Evolutionary conservation across 2,113 vertebrate genomes (phyloP), one percentile per base, ranked within the genome.

Genomic region (Gambusia holbrooki): DNA sequence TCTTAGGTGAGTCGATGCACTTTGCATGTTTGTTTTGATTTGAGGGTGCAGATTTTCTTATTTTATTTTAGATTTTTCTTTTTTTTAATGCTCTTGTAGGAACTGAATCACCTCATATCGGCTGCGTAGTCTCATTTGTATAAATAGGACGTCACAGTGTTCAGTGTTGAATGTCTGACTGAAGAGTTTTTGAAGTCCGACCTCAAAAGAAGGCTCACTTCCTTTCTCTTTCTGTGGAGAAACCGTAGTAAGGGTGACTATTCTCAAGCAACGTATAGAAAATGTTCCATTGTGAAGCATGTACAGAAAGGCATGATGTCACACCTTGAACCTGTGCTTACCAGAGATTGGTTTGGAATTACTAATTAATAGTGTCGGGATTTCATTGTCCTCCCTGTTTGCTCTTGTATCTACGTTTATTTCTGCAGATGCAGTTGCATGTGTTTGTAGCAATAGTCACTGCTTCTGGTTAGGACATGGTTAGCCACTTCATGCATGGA

Each of bases 1-100:
- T 62, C n/a, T 19, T 51, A 81, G 90, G 90, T 90, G 75, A 90
- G 88, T 86, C 80, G 32, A 40, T 10, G 4, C 5, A 29, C 29
- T 73, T 13, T 61, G 64, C 42, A 42, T 25, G 29, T 2, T 61
- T 64, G n/a, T 71, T 12, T 5, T 48, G 4, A 30, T 68, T 4
- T 71, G 0, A 40, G 15, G 8, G 27, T 35, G 37, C 32, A n/a
- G 14, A 37, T 37, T 13, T 37, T 33, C 19, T 6, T 25, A 28
- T 61, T 61, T 27, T 5, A 63, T 37, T 69, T 51, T 45, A 54
- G 22, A n/a, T 54, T 1, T 28, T 65, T 45, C 8, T 9, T 37
- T 37, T 37, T 35, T 35, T 35, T 1, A 12, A 0, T 48, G 45
- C 17, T 45, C 30, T 37, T 76, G 17, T 22, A 7, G 63, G 15